Conservation (phyloP, 2,888 invertebrate species). For the Morpho helenor region DNA sequence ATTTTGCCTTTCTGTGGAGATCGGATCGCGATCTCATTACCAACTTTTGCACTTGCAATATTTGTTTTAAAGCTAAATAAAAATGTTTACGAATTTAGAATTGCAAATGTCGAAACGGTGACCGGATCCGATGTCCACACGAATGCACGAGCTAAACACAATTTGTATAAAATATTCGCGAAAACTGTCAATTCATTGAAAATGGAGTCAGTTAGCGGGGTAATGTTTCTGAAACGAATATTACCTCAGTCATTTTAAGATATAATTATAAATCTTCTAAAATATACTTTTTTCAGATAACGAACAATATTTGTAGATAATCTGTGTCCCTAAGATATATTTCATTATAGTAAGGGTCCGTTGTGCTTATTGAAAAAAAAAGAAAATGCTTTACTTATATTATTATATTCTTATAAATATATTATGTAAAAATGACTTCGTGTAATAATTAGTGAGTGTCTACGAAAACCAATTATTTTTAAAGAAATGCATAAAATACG, state of each 20-base stretch:
- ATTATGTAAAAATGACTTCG: constrained; percentile 71
- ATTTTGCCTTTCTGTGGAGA: constrained; percentile 56
- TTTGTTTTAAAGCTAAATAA: constrained; percentile 13
- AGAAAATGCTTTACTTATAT: constrained; percentile 77
- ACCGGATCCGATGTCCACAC: constrained; percentile 45
- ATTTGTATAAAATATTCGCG: constrained; percentile 46
- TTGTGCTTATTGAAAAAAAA: constrained; percentile 69
- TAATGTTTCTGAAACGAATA: constrained; percentile 45
- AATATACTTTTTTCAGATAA: constrained; percentile 55
- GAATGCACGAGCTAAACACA: constrained; percentile 44
- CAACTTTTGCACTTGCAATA: constrained; percentile 11
- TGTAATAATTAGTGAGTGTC: constrained; percentile 74
- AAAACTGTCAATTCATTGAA: constrained; percentile 73
- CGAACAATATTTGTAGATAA: constrained; percentile 60
- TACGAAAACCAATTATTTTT: constrained; percentile 62
- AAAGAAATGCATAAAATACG: constrained; percentile 56
- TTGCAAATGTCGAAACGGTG: constrained; percentile 14
- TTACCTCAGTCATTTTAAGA: constrained; percentile 57
- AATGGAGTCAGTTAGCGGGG: constrained; percentile 65
- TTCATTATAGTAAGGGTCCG: constrained; percentile 55
- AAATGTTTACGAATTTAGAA: constrained; percentile 22
- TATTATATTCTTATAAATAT: constrained; percentile 78
- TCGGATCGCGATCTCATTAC: constrained; percentile 26
- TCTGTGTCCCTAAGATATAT: constrained; percentile 61
- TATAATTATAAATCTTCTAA: constrained; percentile 53